Evolutionary conservation across 2,113 vertebrate species (phyloP), one percentile per base, ranked within the genome.

Genomic region (Sinosuthora webbiana): DNA sequence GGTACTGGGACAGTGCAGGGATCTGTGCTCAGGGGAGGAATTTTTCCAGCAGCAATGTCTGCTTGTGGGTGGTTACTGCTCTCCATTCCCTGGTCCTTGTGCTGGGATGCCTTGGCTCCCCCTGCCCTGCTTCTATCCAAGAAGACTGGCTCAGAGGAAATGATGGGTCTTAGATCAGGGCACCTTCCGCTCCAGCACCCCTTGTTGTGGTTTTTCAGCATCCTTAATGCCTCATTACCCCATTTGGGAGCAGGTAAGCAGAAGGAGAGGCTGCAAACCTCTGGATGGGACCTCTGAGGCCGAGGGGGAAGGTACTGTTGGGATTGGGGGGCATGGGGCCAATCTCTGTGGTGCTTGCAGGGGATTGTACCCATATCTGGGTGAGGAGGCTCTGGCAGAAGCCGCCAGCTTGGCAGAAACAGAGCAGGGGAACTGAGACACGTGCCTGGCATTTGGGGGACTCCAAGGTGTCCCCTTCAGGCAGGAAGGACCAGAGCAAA

Each of bases 361-460:
- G 21, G 18, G 5, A 2, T 9, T 35, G 13, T 45, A 64, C 22
- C 33, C 2, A 1, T 7, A 15, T 33, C 17, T 3, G 56, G n/a
- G 39, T 19, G 17, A 37, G 28, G 39, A 63, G 18, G 31, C 24
- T 7, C 25, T 3, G 3, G 28, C 22, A 19, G 50, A 70, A 11
- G 4, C 24, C 2, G 2, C 28, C 47, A 37, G 28, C 21, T 39
- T 30, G 52, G 52, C 4, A 8, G 33, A 33, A 91, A 30, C 42
- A 30, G 65, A 88, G 47, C 33, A 6, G 42, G 6, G 67, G 4
- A 82, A 9, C 25, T 52, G 14, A 79, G 52, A 57, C 33, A 22
- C 0, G 0, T 6, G 12, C 7, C 62, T n/a, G 53, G 23, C 27
- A 27, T 24, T 28, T 17, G 55, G 56, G 60, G 45, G 41, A 27